Conservation (phyloP, 2,797 vertebrate species). For the Todus mexicanus region DNA sequence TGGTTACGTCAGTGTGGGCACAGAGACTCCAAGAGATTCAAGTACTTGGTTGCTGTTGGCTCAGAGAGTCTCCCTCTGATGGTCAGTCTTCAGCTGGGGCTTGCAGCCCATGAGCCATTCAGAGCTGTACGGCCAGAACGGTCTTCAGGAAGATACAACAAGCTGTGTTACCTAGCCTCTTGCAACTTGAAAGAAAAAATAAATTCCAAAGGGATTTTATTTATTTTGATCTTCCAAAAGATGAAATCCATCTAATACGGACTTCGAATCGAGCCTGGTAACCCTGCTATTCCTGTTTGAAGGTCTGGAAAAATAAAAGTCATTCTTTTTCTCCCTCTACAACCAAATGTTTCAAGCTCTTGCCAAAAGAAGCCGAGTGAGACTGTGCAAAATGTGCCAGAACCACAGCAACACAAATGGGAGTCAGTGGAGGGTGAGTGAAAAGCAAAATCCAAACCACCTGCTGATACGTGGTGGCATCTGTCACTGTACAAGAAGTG, state of each 20-base stretch:
- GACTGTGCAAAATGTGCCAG: constrained; percentile 18
- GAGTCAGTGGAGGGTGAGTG: not conserved
- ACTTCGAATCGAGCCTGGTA: not conserved
- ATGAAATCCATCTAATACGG: not conserved
- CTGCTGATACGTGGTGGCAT: constrained; percentile 37
- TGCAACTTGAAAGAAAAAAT: not conserved
- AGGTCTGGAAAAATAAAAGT: not conserved
- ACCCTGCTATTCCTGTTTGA: not conserved
- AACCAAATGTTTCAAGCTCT: constrained; percentile 12
- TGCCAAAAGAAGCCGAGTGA: constrained; percentile 28
- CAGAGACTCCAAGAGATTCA: not conserved
- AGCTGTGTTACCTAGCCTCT: not conserved
- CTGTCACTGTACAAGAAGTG: constrained; percentile 20
- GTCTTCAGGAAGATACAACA: not conserved
- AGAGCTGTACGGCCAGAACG: not conserved
- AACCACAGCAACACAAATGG: not conserved
- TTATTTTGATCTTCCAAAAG: not conserved
- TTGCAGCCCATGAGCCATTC: not conserved
- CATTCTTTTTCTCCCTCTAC: not conserved
- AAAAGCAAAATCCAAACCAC: constrained; percentile 51
- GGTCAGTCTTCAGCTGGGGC: not conserved
- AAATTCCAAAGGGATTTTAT: no score
- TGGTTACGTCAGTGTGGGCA: not conserved
- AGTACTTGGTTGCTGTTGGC: not conserved
- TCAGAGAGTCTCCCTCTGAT: not conserved